Evolutionary conservation across 2,888 invertebrate genomes (phyloP), one percentile per base, ranked within the genome.

Genomic region (Sarcophaga variegata): DNA sequence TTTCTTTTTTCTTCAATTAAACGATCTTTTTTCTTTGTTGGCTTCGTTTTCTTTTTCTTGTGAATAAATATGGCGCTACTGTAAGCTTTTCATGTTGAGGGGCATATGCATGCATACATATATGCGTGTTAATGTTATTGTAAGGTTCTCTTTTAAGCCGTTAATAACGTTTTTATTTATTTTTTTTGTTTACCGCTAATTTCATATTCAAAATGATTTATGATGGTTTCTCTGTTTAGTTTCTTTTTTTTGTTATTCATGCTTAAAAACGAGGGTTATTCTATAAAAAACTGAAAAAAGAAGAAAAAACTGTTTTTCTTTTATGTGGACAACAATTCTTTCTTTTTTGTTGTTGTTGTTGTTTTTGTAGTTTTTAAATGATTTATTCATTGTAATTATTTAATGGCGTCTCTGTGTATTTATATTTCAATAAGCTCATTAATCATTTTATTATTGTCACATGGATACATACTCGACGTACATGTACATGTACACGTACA

Each of bases 351-450:
- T 37, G 37, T 37, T 37, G 8, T 37, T 37, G 37, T 37, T 37
- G 37, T 37, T 10, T 37, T 37, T 37, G 37, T 37, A 37, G 37
- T 64, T 71, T 81, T 81, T 81, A 37, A 37, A 78, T 87, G 72
- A 78, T 83, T 87, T 87, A 79, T 87, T 75, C 14, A 79, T 54
- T 79, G 63, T 83, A 87, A 87, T 85, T 83, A 85, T 85, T 87
- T 83, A 87, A 86, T 85, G 85, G 87, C 85, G 83, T 88, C 86
- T 81, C 64, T 47, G 17, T 78, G 83, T 75, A 70, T 77, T 81
- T 76, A 78, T 81, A 81, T 84, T 87, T 88, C 85, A 81, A 86
- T 86, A 80, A 89, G 83, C 83, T 86, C 83, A 88, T 88, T 89
- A 85, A 89, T 89, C 81, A 87, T 84, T 70, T 59, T 72, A 54